Conservation (phyloP, 2,888 invertebrate species). For the Antitype chi region DNA sequence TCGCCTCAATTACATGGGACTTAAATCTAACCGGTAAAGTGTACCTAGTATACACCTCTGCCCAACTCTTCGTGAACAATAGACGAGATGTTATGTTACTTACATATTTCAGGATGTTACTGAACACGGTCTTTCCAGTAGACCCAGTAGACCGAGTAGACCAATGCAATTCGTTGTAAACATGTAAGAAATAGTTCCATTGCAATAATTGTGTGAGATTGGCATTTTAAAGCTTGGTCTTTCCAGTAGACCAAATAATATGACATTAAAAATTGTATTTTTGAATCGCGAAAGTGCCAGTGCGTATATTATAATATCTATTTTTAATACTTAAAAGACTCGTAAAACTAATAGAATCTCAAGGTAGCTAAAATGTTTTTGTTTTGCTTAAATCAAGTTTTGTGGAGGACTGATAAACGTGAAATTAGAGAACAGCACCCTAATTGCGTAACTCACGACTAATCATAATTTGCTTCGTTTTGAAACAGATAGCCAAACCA, state of each 20-base stretch:
- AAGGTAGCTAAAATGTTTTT: constrained; percentile 10
- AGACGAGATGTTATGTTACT: not conserved
- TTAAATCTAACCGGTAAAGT: not conserved
- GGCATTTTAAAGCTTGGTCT: constrained; percentile 40
- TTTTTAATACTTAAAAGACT: constrained; percentile 20
- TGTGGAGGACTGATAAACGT: not conserved
- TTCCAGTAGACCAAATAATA: constrained; percentile 43
- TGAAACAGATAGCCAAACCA: too few relatives aligned
- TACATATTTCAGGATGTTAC: constrained; percentile 16
- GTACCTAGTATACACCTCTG: not conserved
- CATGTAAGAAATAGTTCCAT: constrained; percentile 16
- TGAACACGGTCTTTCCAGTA: constrained; percentile 49
- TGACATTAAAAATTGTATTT: constrained; percentile 30
- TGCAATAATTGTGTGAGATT: constrained; percentile 34
- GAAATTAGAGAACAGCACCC: too few relatives aligned
- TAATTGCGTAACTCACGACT: too few relatives aligned
- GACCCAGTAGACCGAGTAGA: constrained; percentile 52
- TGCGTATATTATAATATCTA: constrained; percentile 24
- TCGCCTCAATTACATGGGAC: not conserved
- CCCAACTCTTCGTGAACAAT: not conserved
- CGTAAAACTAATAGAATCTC: constrained; percentile 22
- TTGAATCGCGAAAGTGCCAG: constrained; percentile 21
- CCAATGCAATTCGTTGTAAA: constrained; percentile 3
- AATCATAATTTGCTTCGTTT: too few relatives aligned
- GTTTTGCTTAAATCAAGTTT: not conserved